phyloP scores from a whole-genome alignment of 1,140 invertebrate species.

The Anadara kagoshimensis region DNA sequence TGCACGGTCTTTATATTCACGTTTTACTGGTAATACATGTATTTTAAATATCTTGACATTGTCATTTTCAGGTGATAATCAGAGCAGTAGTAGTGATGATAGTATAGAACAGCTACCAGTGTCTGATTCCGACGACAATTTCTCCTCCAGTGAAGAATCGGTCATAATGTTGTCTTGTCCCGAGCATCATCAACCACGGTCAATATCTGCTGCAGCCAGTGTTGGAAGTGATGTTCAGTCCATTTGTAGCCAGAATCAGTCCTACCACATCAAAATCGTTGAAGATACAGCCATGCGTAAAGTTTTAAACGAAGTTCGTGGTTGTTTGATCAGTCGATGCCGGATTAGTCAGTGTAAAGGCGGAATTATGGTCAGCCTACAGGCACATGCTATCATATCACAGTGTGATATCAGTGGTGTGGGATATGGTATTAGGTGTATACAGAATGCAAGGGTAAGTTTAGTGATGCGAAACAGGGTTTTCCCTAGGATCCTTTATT shows the following conservation, averaged over 20 bases:
- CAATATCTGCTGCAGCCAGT: constrained; percentile 47
- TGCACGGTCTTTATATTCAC: too few species aligned
- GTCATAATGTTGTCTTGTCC: constrained; percentile 65
- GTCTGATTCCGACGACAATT: constrained; percentile 44
- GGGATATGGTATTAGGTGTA: constrained; percentile 62
- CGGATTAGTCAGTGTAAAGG: constrained; percentile 63
- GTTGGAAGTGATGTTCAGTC: constrained; percentile 52
- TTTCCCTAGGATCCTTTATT: too few species aligned
- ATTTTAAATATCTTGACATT: too few species aligned
- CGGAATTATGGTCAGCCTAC: constrained; percentile 60
- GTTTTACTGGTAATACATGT: too few species aligned
- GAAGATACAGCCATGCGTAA: constrained; percentile 50
- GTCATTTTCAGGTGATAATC: constrained; percentile 15
- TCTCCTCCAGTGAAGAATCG: constrained; percentile 60
- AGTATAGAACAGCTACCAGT: constrained; percentile 24
- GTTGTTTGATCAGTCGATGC: constrained; percentile 62
- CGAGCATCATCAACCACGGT: constrained; percentile 50
- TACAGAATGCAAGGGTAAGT: constrained; percentile 62
- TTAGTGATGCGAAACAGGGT: too few species aligned
- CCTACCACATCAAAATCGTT: constrained; percentile 41
- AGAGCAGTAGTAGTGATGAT: constrained; percentile 38
- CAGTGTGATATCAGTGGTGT: constrained; percentile 64
- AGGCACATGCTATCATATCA: constrained; percentile 61
- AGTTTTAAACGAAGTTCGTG: constrained; percentile 49
- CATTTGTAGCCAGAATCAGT: constrained; percentile 60